Conservation (phyloP, 2,797 vertebrate genomes). For the Gymnocypris eckloni region DNA sequence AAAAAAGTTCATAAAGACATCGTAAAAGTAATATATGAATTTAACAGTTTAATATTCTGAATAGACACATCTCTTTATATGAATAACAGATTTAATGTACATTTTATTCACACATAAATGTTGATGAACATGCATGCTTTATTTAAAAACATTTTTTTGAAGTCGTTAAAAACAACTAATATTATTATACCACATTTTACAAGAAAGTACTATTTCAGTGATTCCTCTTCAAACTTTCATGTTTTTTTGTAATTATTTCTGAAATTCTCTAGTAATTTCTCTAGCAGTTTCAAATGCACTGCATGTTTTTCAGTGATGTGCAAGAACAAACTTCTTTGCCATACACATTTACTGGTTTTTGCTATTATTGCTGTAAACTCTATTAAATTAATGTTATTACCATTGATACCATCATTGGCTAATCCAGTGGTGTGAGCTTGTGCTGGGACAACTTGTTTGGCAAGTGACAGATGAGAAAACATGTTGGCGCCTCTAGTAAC, state of each 20-base stretch:
- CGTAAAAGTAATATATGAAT: background rate
- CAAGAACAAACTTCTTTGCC: no score
- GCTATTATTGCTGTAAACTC: background rate
- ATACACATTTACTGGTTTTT: background rate
- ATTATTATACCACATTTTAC: background rate
- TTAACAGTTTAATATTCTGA: background rate
- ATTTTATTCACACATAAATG: background rate
- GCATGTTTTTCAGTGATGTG: no score
- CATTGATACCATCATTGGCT: background rate
- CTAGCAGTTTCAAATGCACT: no score
- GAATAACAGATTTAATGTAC: background rate
- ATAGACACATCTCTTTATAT: background rate
- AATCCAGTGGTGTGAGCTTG: background rate
- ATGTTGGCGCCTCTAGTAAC: background rate
- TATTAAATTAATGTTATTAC: background rate
- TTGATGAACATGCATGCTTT: background rate
- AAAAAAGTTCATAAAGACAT: background rate
- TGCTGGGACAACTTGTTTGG: background rate
- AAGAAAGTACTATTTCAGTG: background rate
- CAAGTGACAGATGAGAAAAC: background rate
- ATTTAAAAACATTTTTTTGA: no score
- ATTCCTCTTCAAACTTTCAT: no score
- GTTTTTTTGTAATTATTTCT: no score
- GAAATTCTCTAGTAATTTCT: no score
- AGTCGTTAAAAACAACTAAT: background rate